Conservation (phyloP, 2,113 vertebrate genomes). For the Nematolebias whitei region DNA sequence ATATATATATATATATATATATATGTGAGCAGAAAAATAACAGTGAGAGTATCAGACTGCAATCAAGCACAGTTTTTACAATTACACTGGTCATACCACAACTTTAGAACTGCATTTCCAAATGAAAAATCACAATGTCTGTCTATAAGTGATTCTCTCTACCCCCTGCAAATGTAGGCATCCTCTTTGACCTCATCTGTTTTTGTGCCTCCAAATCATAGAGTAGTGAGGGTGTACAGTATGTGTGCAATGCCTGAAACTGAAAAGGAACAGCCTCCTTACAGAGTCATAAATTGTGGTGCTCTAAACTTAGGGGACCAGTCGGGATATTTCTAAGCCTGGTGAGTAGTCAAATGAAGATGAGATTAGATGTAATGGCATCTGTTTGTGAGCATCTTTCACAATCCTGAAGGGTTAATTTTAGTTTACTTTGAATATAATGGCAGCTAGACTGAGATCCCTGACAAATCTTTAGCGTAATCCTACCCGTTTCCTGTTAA, state of each 20-base stretch:
- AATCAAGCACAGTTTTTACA: constrained; percentile 42
- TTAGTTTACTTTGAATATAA: constrained; percentile 42
- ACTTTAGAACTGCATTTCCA: constrained; percentile 19
- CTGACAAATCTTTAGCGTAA: constrained; percentile 50
- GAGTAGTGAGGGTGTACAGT: constrained; percentile 11
- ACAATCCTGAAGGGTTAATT: constrained; percentile 50
- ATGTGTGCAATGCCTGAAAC: constrained; percentile 33
- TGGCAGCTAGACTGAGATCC: constrained; percentile 35
- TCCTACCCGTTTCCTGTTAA: constrained; percentile 27
- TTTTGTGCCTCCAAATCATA: constrained; percentile 4
- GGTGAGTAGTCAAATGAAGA: constrained; percentile 34
- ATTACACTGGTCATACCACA: constrained; percentile 37
- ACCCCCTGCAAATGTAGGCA: constrained; percentile 35
- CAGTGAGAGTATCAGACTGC: constrained; percentile 20
- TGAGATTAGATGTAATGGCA: constrained; percentile 38
- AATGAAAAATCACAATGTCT: constrained; percentile 17
- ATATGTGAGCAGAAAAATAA: constrained; percentile 17
- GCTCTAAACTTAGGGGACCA: constrained; percentile 23
- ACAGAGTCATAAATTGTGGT: constrained; percentile 40
- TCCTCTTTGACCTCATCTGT: too few species aligned
- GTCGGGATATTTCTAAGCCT: constrained; percentile 21
- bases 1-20: too few species aligned
- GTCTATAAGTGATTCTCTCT: constrained; percentile 25
- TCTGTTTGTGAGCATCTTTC: constrained; percentile 35
- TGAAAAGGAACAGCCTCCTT: constrained; percentile 32